phyloP scores from a whole-genome alignment of 2,797 vertebrate genomes.

The Tiaroga cobitis region DNA sequence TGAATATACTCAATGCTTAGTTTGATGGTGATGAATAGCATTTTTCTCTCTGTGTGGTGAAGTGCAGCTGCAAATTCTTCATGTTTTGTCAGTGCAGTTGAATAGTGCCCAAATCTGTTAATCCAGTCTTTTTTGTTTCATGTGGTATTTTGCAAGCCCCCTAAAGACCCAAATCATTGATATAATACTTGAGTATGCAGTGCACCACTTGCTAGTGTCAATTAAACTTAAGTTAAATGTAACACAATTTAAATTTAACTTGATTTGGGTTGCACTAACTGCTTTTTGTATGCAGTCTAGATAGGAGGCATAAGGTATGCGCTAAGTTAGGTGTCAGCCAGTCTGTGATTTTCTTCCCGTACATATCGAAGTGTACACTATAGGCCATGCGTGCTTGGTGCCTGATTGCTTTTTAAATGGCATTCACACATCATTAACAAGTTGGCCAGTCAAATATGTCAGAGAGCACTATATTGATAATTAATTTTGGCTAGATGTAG shows the following conservation, averaged over 20 bases:
- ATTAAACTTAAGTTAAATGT: background rate
- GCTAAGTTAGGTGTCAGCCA: background rate
- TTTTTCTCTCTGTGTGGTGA: background rate
- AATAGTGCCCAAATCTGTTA: background rate
- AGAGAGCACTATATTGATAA: background rate
- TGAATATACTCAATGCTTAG: background rate
- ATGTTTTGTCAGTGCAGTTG: background rate
- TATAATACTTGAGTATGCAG: background rate
- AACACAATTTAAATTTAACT: background rate
- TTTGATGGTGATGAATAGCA: background rate
- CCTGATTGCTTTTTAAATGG: conserved; percentile 23
- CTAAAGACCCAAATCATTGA: background rate
- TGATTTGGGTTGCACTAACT: background rate
- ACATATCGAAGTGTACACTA: conserved; percentile 1
- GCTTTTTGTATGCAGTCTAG: background rate
- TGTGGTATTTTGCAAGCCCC: conserved; percentile 1
- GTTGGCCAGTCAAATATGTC: background rate
- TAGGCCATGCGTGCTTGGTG: conserved; percentile 14
- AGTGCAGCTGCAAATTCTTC: background rate
- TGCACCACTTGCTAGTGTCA: background rate
- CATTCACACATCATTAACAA: conserved; percentile 23
- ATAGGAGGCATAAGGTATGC: background rate
- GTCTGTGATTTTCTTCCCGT: background rate
- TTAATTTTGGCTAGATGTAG: background rate
- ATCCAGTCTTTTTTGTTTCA: background rate